Conservation (phyloP, 2,113 vertebrate species). For the Pseudorhombus dupliciocellatus region DNA sequence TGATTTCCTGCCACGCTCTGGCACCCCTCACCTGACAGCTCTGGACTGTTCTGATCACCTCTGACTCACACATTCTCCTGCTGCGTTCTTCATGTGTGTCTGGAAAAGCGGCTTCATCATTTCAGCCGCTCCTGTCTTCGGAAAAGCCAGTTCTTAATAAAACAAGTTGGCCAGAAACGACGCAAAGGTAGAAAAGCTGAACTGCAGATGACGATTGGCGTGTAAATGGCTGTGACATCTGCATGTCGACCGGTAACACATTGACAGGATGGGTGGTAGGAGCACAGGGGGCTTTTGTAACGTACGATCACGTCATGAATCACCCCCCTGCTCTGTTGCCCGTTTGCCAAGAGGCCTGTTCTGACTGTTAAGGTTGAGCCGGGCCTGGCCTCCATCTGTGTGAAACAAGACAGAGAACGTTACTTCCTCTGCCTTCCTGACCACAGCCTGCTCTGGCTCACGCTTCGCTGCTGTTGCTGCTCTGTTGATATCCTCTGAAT, state of each 20-base stretch:
- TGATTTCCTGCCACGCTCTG: too few relatives aligned
- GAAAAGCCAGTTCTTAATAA: slow-evolving; percentile 2
- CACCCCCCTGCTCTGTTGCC: slow-evolving; percentile 4
- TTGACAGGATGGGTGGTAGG: background rate
- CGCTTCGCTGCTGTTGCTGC: slow-evolving; percentile 26
- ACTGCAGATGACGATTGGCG: background rate
- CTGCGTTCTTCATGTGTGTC: too few relatives aligned
- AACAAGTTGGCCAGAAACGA: background rate
- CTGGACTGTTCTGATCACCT: too few relatives aligned
- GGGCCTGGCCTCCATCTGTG: slow-evolving; percentile 1
- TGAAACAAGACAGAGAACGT: slow-evolving; percentile 45
- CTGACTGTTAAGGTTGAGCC: slow-evolving; percentile 23
- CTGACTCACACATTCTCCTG: too few relatives aligned
- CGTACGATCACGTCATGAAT: background rate
- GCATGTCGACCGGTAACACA: background rate
- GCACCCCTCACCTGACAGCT: too few relatives aligned
- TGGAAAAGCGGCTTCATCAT: too few relatives aligned
- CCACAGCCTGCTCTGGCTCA: slow-evolving; percentile 48
- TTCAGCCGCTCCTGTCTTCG: background rate
- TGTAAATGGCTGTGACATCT: background rate
- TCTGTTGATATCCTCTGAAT: slow-evolving; percentile 25
- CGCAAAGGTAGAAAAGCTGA: background rate
- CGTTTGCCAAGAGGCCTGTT: background rate
- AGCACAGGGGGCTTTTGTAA: background rate
- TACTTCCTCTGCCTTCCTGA: slow-evolving; percentile 59